phyloP scores from a whole-genome alignment of 2,888 invertebrate species.

The Pinctada fucata region DNA sequence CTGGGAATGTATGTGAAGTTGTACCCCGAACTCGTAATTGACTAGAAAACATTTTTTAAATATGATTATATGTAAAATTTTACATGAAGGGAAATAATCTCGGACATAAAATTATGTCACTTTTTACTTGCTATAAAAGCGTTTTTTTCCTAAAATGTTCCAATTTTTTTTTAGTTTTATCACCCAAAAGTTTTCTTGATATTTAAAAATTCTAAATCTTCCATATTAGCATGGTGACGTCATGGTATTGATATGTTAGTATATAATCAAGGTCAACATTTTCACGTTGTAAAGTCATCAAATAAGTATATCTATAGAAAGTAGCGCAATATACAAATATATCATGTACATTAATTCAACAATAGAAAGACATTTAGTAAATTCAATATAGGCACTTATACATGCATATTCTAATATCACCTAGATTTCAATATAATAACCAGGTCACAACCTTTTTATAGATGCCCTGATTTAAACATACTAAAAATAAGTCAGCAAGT shows the following conservation, averaged over 20 bases:
- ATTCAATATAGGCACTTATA: constrained; percentile 16
- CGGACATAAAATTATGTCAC: no score
- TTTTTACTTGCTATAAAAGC: background rate
- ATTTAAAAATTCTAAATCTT: background rate
- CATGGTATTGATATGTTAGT: constrained; percentile 18
- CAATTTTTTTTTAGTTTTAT: no score
- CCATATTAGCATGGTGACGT: background rate
- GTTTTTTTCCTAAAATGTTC: background rate
- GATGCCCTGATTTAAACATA: no score
- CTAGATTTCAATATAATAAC: no score
- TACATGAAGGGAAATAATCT: no score
- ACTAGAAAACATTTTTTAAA: no score
- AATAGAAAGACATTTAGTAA: background rate
- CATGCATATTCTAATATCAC: constrained; percentile 8
- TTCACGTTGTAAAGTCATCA: background rate
- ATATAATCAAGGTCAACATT: constrained; percentile 16
- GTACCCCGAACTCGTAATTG: no score
- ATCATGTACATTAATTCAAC: background rate
- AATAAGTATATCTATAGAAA: background rate
- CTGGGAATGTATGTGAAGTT: no score
- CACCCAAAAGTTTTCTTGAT: background rate
- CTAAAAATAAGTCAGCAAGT: no score
- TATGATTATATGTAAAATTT: no score
- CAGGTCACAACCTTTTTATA: no score
- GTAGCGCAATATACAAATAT: background rate